Conservation (phyloP, 2,113 vertebrate genomes). For the Phycodurus eques region DNA sequence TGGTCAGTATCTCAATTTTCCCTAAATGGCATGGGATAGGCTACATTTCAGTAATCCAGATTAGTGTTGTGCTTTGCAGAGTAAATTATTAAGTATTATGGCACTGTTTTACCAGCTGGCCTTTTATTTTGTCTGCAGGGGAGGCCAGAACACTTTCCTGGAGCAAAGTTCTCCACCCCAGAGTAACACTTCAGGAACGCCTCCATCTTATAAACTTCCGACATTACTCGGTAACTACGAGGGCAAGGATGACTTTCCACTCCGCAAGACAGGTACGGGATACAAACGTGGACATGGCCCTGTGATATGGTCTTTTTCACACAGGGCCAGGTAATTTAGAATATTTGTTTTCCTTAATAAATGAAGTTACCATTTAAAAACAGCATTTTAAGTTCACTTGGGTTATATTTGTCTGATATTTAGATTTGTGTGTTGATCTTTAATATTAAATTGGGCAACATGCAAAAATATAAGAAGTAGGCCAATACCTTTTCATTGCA, state of each 20-base stretch:
- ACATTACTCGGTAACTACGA: conserved; percentile 87
- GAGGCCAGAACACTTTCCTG: conserved; percentile 88
- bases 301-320: background rate
- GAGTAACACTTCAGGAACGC: conserved; percentile 76
- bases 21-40: too few species aligned
- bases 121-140: conserved; percentile 66
- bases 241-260: conserved; percentile 89
- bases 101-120: background rate
- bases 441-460: too few species aligned
- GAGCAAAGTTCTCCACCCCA: conserved; percentile 92
- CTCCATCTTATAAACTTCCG: conserved; percentile 83
- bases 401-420: too few species aligned
- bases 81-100: background rate
- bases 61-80: background rate
- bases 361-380: too few species aligned
- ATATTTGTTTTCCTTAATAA: too few species aligned
- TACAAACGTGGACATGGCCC: background rate
- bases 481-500: background rate
- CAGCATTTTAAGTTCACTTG: too few species aligned
- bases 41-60: background rate
- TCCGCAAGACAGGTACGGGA: conserved; percentile 87
- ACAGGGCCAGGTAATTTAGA: too few species aligned
- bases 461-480: too few species aligned
- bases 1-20: too few species aligned
- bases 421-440: too few species aligned